These are phyloP conservation scores for Cynocephalus volans DNA, from an alignment of 2,113 vertebrate species.

Conservation along the genomic window DNA sequence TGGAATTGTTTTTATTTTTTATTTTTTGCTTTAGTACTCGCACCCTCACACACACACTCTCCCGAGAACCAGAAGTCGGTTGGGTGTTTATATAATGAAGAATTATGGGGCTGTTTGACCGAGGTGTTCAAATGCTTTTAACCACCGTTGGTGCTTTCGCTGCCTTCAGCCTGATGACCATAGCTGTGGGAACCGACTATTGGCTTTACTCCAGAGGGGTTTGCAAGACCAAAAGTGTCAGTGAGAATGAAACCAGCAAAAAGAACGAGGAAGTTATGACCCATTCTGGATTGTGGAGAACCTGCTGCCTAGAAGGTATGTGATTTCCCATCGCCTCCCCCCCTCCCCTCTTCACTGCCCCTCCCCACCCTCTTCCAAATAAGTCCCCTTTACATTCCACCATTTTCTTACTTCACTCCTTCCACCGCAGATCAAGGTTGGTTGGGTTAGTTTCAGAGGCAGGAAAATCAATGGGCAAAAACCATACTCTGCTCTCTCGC, in stretches of 20 bases:
- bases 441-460: constrained; percentile 87
- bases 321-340: constrained; percentile 86
- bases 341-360: constrained; percentile 72
- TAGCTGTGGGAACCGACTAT: constrained; percentile 99
- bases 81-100: constrained; percentile 99
- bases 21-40: constrained; percentile 84
- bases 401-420: constrained; percentile 91
- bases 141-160: constrained; percentile 99
- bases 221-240: constrained; percentile 98
- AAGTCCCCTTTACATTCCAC: constrained; percentile 89
- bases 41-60: constrained; percentile 92
- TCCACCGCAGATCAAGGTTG: constrained; percentile 73
- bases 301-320: constrained; percentile 99
- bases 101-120: constrained; percentile 99
- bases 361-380: constrained; percentile 72
- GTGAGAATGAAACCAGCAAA: constrained; percentile 99
- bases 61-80: constrained; percentile 95
- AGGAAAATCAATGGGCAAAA: constrained; percentile 84
- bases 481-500: constrained; percentile 76
- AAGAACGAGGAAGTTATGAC: constrained; percentile 99
- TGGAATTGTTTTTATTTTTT: constrained; percentile 87
- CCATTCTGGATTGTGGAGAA: constrained; percentile 99
- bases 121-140: constrained; percentile 99
- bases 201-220: constrained; percentile 99
- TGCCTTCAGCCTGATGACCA: constrained; percentile 99